A percentile compares a stretch with the other conserved stretches of the same genome.
These are phyloP conservation scores for Meandrina meandrites DNA, from an alignment of 92 coral and sea anemone genomes.

Conservation along the genomic window DNA sequence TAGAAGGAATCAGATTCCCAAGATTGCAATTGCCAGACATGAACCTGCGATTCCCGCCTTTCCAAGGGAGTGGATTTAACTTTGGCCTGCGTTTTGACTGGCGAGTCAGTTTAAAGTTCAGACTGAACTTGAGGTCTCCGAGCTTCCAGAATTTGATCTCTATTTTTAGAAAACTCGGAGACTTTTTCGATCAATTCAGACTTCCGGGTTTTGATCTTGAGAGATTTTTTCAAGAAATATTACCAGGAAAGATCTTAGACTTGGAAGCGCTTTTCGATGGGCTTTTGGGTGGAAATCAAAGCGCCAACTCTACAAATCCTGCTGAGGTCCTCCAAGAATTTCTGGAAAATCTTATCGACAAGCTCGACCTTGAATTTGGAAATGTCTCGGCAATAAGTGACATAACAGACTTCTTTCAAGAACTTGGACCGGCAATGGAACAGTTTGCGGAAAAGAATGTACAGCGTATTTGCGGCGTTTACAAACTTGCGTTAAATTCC, in stretches of 20 bases:
- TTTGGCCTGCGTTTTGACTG: conserved; percentile 87
- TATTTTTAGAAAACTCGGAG: conserved; percentile 60
- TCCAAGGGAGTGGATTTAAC: conserved; percentile 52
- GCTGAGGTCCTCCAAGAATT: conserved; percentile 72
- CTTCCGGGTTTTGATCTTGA: conserved; percentile 71
- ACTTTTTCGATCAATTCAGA: conserved; percentile 63
- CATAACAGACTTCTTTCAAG: conserved; percentile 81
- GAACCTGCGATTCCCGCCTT: conserved; percentile 49
- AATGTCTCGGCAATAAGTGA: conserved; percentile 87
- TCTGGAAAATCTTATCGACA: conserved; percentile 52
- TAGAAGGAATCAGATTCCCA: conserved; percentile 67
- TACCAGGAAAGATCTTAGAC: conserved; percentile 67
- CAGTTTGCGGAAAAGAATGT: conserved; percentile 67
- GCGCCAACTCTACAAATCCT: conserved; percentile 46
- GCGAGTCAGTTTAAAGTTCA: conserved; percentile 71
- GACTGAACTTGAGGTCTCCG: conserved; percentile 65
- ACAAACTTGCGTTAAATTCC: conserved; percentile 76
- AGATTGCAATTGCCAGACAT: conserved; percentile 62
- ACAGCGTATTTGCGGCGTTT: conserved; percentile 71
- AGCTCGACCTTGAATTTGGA: conserved; percentile 61
- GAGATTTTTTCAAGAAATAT: conserved; percentile 69
- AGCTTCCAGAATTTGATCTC: conserved; percentile 58
- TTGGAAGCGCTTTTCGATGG: conserved; percentile 52
- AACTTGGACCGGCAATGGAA: conserved; percentile 67
- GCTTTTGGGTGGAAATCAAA: conserved; percentile 40